These are phyloP conservation scores for Sterna hirundo DNA, from an alignment of 2,113 vertebrate species.

Conservation along the genomic window DNA sequence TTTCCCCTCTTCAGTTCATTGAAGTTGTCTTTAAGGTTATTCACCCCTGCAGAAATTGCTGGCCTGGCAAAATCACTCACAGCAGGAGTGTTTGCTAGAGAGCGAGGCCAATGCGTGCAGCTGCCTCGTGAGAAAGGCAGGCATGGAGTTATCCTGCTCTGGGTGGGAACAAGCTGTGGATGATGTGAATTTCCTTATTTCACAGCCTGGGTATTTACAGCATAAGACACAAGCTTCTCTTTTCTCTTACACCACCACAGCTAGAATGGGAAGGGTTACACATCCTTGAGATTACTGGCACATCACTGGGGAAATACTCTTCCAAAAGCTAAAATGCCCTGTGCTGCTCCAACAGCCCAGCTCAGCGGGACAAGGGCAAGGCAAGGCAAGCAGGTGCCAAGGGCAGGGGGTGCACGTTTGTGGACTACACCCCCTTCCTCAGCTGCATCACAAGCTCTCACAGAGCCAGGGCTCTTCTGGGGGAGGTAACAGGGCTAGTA, in stretches of 20 bases:
- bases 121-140: background rate
- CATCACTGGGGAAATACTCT: background rate
- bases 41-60: background rate
- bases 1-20: background rate
- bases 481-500: background rate
- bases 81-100: background rate
- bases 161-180: background rate
- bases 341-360: background rate
- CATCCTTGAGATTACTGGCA: background rate
- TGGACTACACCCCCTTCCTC: background rate
- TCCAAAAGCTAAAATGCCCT: background rate
- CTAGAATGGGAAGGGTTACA: background rate
- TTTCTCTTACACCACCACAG: background rate
- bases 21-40: background rate
- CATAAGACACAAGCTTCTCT: background rate
- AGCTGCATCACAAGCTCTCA: too few species aligned
- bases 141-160: background rate
- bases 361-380: fast-evolving
- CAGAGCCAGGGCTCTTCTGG: background rate
- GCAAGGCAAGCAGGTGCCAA: background rate
- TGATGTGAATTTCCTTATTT: background rate
- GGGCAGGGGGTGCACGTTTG: too few species aligned
- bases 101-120: background rate
- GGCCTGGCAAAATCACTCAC: background rate
- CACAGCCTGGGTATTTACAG: background rate